Percentiles rank a stretch among this genome's conserved stretches.
These are phyloP conservation scores for Fringilla coelebs DNA, from an alignment of 2,797 vertebrate genomes.

Conservation along the genomic window DNA sequence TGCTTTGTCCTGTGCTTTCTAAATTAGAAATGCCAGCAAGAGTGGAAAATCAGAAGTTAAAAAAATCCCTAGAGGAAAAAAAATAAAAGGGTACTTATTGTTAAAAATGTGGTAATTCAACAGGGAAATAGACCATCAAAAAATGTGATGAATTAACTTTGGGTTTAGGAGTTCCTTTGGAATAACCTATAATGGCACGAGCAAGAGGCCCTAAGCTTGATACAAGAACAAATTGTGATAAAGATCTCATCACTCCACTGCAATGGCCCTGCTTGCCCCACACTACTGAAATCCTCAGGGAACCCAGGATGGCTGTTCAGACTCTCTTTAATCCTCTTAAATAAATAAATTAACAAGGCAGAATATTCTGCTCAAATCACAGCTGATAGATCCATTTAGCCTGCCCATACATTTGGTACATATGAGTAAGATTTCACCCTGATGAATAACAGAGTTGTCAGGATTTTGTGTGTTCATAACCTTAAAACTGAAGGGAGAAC, in stretches of 20 bases:
- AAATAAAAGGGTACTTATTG: not conserved
- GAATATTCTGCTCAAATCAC: not conserved
- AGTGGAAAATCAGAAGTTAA: not conserved
- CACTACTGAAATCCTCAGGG: not conserved
- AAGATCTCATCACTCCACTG: not conserved
- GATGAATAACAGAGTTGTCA: not conserved
- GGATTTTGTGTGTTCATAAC: conserved; percentile 18
- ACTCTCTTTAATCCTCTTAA: not conserved
- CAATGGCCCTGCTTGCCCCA: not conserved
- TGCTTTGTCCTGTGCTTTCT: not conserved
- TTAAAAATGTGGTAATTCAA: conserved; percentile 16
- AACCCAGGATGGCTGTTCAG: not conserved
- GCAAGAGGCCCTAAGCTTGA: not conserved
- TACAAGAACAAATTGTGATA: not conserved
- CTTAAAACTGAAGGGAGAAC: conserved; percentile 22
- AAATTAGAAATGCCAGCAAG: not conserved
- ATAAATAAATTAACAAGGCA: conserved; percentile 34
- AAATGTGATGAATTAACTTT: not conserved
- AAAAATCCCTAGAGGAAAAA: not conserved
- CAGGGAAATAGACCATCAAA: not conserved
- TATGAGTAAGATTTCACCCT: not conserved
- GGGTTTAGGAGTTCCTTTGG: not conserved
- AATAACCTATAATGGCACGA: not conserved
- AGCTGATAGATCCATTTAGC: not conserved
- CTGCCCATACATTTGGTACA: not conserved